These are phyloP conservation scores for Hypomecis atomaria DNA, from an alignment of 2,888 invertebrate species.

Conservation along the genomic window DNA sequence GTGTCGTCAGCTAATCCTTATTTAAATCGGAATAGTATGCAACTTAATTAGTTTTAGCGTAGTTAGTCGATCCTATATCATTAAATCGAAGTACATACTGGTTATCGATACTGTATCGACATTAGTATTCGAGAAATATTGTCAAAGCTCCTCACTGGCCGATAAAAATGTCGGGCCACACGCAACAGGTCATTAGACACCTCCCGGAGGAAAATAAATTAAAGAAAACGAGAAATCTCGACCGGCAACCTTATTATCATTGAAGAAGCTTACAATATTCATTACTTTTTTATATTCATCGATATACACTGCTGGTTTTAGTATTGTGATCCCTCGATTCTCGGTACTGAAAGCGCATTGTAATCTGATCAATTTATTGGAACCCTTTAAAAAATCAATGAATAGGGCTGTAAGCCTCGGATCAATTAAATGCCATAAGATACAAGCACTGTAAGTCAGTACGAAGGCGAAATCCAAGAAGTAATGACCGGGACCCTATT, in stretches of 20 bases:
- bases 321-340: not conserved
- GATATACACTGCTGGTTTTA: slow-evolving; percentile 45
- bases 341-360: slow-evolving; percentile 46
- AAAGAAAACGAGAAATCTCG: slow-evolving; percentile 81
- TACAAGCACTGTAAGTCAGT: slow-evolving; percentile 74
- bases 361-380: slow-evolving; percentile 29
- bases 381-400: slow-evolving; percentile 41
- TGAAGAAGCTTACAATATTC: slow-evolving; percentile 50
- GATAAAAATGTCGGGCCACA: slow-evolving; percentile 83
- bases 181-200: slow-evolving; percentile 83
- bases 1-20: slow-evolving; percentile 33
- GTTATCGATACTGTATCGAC: slow-evolving; percentile 66
- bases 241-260: slow-evolving; percentile 68
- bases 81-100: slow-evolving; percentile 28
- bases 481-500: slow-evolving; percentile 67
- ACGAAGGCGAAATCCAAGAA: slow-evolving; percentile 72
- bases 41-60: slow-evolving; percentile 58
- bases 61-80: slow-evolving; percentile 15
- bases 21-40: slow-evolving; percentile 52
- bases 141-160: slow-evolving; percentile 76
- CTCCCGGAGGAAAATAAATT: slow-evolving; percentile 82
- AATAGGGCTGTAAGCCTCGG: slow-evolving; percentile 56
- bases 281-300: slow-evolving; percentile 32
- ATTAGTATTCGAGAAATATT: slow-evolving; percentile 81
- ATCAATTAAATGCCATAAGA: slow-evolving; percentile 77